Evolutionary conservation across 2,113 vertebrate genomes (phyloP).

Genomic region (Gallinago media): DNA sequence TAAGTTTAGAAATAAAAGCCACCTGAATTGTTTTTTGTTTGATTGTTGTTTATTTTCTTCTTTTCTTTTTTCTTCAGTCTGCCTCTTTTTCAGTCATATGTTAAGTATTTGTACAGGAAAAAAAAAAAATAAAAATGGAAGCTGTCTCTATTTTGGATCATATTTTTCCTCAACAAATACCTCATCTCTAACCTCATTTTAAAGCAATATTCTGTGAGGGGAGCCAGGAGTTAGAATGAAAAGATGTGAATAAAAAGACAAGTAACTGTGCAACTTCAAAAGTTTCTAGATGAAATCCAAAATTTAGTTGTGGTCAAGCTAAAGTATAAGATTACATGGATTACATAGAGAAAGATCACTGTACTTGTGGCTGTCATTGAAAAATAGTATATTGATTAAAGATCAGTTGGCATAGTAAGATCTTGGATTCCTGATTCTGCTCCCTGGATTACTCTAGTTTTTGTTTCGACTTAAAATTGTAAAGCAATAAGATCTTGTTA

Average conservation of each 20-base stretch:
- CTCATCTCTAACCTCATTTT: neutral
- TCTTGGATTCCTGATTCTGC: neutral
- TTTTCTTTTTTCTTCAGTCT: neutral
- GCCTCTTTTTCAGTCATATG: neutral
- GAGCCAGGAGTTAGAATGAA: neutral
- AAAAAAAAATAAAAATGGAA: neutral
- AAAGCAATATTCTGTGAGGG: neutral
- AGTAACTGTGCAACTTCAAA: neutral
- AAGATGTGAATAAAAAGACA: neutral
- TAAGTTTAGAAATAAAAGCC: neutral
- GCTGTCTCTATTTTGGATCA: neutral
- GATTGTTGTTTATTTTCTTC: neutral
- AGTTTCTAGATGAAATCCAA: neutral
- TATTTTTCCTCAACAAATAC: neutral
- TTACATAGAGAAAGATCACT: neutral
- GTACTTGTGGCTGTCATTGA: neutral
- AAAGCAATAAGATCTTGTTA: neutral
- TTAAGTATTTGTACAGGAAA: neutral
- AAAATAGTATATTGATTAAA: neutral
- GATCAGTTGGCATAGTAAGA: neutral
- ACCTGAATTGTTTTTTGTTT: neutral
- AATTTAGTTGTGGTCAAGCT: neutral
- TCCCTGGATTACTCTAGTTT: neutral
- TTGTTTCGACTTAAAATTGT: neutral
- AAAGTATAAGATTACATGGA: neutral